Evolutionary conservation across 1,140 invertebrate genomes (phyloP).

Genomic region (Sipha flava): DNA sequence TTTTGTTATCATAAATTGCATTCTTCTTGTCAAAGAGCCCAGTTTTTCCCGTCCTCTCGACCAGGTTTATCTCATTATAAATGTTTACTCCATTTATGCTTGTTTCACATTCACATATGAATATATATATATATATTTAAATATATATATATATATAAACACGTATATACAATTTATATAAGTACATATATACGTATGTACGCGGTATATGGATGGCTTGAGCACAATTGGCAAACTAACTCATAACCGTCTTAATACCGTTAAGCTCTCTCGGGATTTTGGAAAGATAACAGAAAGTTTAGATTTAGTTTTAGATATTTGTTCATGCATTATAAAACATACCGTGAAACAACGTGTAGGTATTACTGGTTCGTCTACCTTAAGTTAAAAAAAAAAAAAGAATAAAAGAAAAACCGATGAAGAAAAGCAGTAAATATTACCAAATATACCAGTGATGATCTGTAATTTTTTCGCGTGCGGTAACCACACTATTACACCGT

Average conservation of each 20-base stretch:
- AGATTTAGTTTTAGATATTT: background rate
- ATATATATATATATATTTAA: background rate
- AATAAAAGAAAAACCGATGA: too few species aligned
- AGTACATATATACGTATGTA: background rate
- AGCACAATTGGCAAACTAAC: background rate
- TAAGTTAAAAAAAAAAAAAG: too few species aligned
- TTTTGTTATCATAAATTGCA: background rate
- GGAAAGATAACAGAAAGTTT: conserved; percentile 2
- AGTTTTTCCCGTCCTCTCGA: background rate
- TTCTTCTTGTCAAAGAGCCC: background rate
- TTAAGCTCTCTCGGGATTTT: background rate
- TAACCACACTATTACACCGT: too few species aligned
- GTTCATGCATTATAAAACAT: background rate
- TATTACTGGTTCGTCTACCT: too few species aligned
- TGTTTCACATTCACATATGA: background rate
- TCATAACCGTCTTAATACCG: background rate
- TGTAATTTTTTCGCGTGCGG: too few species aligned
- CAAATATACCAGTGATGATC: too few species aligned
- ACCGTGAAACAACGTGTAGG: too few species aligned
- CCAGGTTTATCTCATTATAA: background rate
- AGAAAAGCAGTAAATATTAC: too few species aligned
- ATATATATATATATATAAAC: background rate
- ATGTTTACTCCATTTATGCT: background rate
- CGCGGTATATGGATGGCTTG: background rate
- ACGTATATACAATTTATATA: background rate